phyloP scores from a whole-genome alignment of 2,113 vertebrate species.

The Aythya baeri region DNA sequence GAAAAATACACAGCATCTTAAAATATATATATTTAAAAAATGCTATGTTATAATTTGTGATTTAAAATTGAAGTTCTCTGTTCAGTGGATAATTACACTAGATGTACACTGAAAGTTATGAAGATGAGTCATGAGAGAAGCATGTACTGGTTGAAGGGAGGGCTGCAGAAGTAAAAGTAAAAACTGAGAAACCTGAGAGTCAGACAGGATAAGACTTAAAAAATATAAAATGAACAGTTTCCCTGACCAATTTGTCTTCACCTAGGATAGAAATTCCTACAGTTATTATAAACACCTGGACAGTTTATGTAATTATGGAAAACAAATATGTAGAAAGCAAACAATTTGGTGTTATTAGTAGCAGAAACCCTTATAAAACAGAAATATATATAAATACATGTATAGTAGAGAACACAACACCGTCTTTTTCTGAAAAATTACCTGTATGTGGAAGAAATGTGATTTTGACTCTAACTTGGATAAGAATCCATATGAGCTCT shows the following conservation, averaged over 20 bases:
- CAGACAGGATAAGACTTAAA: not conserved
- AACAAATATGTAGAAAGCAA: not conserved
- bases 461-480: not conserved
- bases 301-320: not conserved
- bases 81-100: not conserved
- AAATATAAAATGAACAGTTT: not conserved
- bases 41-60: not conserved
- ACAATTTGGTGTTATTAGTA: not conserved
- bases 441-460: not conserved
- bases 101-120: not conserved
- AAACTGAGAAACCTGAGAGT: not conserved
- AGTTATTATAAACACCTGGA: not conserved
- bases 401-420: not conserved
- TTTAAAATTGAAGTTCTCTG: not conserved
- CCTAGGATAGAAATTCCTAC: fast-evolving
- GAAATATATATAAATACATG: not conserved
- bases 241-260: not conserved
- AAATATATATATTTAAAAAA: too few species aligned
- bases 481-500: not conserved
- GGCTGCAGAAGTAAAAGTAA: not conserved
- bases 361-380: not conserved
- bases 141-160: not conserved
- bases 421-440: not conserved
- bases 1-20: not conserved
- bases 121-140: not conserved